These are phyloP conservation scores for Halocynthia aurantium DNA, from an alignment of 23 tunicate species.

Conservation along the genomic window DNA sequence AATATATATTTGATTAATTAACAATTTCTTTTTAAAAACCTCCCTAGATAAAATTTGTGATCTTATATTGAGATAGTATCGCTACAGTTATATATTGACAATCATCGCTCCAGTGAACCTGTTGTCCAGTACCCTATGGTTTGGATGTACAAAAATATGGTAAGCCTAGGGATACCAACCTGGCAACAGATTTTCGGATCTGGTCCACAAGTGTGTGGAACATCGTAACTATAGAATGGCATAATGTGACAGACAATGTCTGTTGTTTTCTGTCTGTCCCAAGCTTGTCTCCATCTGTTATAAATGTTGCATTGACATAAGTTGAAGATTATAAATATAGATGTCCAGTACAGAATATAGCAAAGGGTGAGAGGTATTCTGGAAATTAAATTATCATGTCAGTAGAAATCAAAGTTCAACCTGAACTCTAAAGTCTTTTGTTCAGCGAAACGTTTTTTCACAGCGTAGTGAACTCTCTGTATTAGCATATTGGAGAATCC, in stretches of 20 bases:
- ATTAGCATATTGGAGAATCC: slow-evolving; percentile 94
- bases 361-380: not conserved
- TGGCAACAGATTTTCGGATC: slow-evolving; percentile 97
- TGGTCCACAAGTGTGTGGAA: slow-evolving; percentile 99
- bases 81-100: too few species aligned
- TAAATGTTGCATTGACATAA: not conserved
- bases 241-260: slow-evolving; percentile 93
- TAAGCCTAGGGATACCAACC: slow-evolving; percentile 12
- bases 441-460: slow-evolving; percentile 68
- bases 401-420: slow-evolving; percentile 24
- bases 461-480: slow-evolving; percentile 89
- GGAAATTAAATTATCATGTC: not conserved
- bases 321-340: not conserved
- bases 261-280: slow-evolving; percentile 41
- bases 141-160: too few species aligned
- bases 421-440: slow-evolving; percentile 72
- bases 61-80: too few species aligned
- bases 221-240: slow-evolving; percentile 98
- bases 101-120: too few species aligned
- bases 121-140: too few species aligned
- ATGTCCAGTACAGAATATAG: not conserved
- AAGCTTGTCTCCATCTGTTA: slow-evolving; percentile 73
- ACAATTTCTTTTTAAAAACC: too few species aligned
- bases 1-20: not conserved
- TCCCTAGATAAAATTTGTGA: too few species aligned